phyloP scores from a whole-genome alignment of 2,888 invertebrate species.

The Choreutis nemorana region DNA sequence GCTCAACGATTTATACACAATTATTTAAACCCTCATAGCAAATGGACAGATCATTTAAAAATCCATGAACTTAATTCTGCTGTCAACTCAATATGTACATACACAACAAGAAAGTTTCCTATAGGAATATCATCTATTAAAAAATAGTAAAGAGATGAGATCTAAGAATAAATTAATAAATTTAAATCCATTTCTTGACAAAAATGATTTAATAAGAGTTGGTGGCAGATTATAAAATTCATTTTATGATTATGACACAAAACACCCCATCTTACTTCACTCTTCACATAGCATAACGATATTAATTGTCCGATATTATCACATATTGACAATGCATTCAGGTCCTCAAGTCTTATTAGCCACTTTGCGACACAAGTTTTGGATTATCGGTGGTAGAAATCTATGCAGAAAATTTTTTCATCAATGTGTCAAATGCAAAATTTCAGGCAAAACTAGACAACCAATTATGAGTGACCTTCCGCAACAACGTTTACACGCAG shows the following conservation, averaged over 20 bases:
- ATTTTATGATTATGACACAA: neutral
- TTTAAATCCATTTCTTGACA: neutral
- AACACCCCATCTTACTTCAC: neutral
- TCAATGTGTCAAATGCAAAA: neutral
- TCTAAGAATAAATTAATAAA: neutral
- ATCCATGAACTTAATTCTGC: neutral
- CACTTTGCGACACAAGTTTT: neutral
- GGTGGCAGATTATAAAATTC: neutral
- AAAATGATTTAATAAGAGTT: neutral
- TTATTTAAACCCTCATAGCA: neutral
- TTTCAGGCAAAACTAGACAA: neutral
- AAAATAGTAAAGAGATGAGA: neutral
- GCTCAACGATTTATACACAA: neutral
- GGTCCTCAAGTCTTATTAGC: neutral
- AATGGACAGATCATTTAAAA: neutral
- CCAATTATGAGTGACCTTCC: slow-evolving; percentile 3
- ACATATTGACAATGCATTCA: neutral
- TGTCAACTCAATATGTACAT: neutral
- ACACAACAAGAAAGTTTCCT: neutral
- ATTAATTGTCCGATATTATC: neutral
- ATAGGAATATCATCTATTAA: neutral
- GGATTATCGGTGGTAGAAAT: neutral
- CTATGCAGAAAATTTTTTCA: neutral
- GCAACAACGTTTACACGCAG: slow-evolving; percentile 1
- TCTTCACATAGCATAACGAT: neutral